Evolutionary conservation across 2,888 invertebrate genomes (phyloP).

Genomic region (Monoplex corrugatus): DNA sequence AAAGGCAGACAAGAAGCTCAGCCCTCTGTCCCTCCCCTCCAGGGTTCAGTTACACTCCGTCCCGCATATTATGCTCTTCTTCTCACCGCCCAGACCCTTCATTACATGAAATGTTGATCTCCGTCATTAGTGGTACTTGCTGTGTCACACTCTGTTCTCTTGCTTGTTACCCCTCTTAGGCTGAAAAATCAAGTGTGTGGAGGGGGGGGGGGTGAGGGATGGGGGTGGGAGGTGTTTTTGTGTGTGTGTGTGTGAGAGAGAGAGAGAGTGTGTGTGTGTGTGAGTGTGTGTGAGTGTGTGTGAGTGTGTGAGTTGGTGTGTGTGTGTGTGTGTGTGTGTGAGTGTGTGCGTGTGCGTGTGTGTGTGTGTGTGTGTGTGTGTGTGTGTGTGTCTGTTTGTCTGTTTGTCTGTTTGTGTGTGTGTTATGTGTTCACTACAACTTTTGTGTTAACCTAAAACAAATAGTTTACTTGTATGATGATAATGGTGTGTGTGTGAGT

Average conservation of each 20-base stretch:
- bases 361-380: conserved; percentile 28
- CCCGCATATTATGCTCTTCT: neutral
- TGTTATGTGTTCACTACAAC: too few relatives aligned
- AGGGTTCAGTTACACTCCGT: neutral
- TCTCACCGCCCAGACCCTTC: neutral
- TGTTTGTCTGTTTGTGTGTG: neutral
- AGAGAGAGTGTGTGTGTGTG: conserved; percentile 17
- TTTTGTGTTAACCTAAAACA: too few relatives aligned
- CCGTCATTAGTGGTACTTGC: neutral
- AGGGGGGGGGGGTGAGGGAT: neutral
- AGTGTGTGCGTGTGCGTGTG: neutral
- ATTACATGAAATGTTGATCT: neutral
- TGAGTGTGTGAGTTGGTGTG: neutral
- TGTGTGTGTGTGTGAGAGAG: neutral
- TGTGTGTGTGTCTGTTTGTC: conserved; percentile 14
- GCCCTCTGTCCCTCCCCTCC: neutral
- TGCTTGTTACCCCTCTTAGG: too few relatives aligned
- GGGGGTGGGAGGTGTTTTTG: neutral
- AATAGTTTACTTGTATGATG: too few relatives aligned
- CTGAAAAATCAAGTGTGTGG: neutral
- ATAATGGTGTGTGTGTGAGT: too few relatives aligned
- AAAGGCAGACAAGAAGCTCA: neutral
- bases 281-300: neutral
- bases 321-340: neutral
- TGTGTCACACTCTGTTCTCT: too few relatives aligned